A percentile compares a stretch with the other conserved stretches of the same genome.
Evolutionary conservation across 2,797 vertebrate genomes (phyloP).

Genomic region (Picus viridis): DNA sequence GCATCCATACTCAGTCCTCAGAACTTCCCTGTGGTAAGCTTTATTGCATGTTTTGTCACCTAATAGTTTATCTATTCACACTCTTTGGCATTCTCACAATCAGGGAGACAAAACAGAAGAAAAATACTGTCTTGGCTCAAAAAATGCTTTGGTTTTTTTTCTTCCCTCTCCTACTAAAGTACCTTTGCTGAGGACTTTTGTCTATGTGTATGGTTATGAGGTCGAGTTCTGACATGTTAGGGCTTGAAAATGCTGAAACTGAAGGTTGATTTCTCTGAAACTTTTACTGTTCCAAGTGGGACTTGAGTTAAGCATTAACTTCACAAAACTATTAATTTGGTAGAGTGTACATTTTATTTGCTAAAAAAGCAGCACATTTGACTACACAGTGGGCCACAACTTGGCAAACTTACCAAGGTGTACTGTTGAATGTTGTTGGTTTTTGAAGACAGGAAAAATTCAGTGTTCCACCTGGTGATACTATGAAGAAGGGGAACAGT

Average conservation of each 20-base stretch:
- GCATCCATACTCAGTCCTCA: not conserved
- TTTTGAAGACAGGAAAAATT: not conserved
- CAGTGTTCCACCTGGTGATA: not conserved
- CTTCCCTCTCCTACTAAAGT: not conserved
- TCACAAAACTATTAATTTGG: not conserved
- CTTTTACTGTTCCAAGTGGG: not conserved
- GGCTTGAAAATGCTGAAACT: not conserved
- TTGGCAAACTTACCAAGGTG: not conserved
- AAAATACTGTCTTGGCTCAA: not conserved
- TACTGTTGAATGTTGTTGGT: not conserved
- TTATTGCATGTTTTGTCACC: conserved; percentile 2
- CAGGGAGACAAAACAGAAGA: not conserved
- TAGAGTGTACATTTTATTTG: not conserved
- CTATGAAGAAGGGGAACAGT: not conserved
- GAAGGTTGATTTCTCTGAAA: not conserved
- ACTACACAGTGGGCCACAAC: not conserved
- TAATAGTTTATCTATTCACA: not conserved
- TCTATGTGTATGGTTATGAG: not conserved
- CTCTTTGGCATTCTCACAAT: not conserved
- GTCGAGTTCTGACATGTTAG: not conserved
- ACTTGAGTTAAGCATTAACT: not conserved
- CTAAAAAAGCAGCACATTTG: not conserved
- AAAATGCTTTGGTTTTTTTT: not conserved
- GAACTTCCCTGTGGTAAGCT: not conserved
- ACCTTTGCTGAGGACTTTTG: not conserved